Conservation (phyloP, 1,140 invertebrate species). For the Zaprionus inermis region DNA sequence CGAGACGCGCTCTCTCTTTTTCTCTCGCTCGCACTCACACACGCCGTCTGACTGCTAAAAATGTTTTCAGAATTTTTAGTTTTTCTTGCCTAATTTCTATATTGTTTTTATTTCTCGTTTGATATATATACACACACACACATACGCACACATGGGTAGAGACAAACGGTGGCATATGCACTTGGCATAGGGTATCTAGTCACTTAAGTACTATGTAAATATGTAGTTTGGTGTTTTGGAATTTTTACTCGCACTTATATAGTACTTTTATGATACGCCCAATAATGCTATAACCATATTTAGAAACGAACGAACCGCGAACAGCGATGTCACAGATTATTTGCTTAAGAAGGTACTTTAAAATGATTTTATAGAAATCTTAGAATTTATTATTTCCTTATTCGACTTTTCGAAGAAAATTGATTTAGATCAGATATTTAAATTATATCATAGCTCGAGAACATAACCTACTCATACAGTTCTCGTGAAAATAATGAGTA, state of each 20-base stretch:
- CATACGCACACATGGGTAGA: not conserved
- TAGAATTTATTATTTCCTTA: no score
- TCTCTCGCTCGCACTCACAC: conserved; percentile 4
- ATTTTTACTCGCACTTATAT: no score
- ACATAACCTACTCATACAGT: no score
- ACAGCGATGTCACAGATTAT: no score
- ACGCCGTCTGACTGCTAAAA: conserved; percentile 34
- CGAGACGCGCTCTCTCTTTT: conserved; percentile 1
- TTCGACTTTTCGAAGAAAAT: no score
- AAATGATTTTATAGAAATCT: no score
- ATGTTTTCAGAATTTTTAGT: conserved; percentile 65
- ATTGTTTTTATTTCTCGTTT: conserved; percentile 21
- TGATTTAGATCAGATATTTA: no score
- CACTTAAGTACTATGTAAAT: no score
- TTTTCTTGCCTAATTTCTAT: conserved; percentile 50
- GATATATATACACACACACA: not conserved
- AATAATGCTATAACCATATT: not conserved
- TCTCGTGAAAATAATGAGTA: not conserved
- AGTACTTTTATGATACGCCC: no score
- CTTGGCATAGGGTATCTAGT: not conserved
- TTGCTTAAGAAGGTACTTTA: no score
- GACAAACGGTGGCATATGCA: not conserved
- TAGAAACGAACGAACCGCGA: not conserved
- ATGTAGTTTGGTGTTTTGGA: no score
- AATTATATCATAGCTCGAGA: no score